These are phyloP conservation scores for Shargacucullia verbasci DNA, from an alignment of 2,888 invertebrate genomes.

Conservation along the genomic window DNA sequence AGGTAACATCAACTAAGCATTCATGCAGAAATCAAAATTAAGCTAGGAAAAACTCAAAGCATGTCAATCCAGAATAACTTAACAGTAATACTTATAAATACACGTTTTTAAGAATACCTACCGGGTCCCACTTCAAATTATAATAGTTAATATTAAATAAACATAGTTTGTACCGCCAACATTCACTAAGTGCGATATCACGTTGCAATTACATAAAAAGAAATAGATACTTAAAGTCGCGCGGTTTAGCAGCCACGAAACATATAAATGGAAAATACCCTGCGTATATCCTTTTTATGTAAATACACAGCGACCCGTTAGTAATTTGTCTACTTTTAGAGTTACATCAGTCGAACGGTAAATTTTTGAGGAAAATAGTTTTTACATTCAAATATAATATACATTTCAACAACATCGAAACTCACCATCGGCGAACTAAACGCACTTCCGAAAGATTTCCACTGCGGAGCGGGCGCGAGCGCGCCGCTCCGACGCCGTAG, in stretches of 20 bases:
- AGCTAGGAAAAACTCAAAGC: slow-evolving; percentile 73
- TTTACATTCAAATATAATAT: slow-evolving; percentile 59
- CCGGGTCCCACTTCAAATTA: slow-evolving; percentile 84
- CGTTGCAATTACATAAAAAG: slow-evolving; percentile 69
- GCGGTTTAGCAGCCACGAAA: slow-evolving; percentile 56
- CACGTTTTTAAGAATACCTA: slow-evolving; percentile 79
- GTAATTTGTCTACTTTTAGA: slow-evolving; percentile 65
- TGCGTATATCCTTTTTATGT: slow-evolving; percentile 67
- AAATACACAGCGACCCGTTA: slow-evolving; percentile 64
- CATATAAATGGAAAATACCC: slow-evolving; percentile 70
- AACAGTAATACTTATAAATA: slow-evolving; percentile 84
- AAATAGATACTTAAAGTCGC: slow-evolving; percentile 44
- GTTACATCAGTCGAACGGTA: slow-evolving; percentile 77
- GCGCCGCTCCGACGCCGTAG: slow-evolving; percentile 41
- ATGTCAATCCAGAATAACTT: slow-evolving; percentile 85
- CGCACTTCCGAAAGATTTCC: slow-evolving; percentile 54
- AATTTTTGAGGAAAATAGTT: slow-evolving; percentile 67
- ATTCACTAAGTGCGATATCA: slow-evolving; percentile 80
- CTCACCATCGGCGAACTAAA: slow-evolving; percentile 55
- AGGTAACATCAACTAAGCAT: slow-evolving; percentile 58
- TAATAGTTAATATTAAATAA: slow-evolving; percentile 72
- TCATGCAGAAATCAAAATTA: slow-evolving; percentile 60
- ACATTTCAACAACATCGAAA: slow-evolving; percentile 59
- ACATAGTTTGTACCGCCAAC: slow-evolving; percentile 82
- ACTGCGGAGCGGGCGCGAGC: slow-evolving; percentile 39